A percentile compares a stretch with the other conserved stretches of the same genome.
phyloP scores from a whole-genome alignment of 2,797 vertebrate species.

The Apogon talboti region DNA sequence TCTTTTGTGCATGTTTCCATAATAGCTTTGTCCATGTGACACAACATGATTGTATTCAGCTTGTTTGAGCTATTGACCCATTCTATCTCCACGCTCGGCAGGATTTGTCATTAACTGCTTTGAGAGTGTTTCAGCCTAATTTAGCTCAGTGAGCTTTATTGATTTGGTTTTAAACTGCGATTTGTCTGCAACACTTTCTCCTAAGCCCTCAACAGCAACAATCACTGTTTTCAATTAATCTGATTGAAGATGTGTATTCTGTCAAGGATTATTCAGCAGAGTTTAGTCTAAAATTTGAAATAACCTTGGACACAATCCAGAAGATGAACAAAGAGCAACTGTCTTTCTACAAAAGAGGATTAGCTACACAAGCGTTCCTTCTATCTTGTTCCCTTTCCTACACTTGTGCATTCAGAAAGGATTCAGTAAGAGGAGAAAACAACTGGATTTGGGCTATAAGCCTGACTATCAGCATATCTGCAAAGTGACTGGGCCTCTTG shows the following conservation, averaged over 20 bases:
- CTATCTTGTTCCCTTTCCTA: slow-evolving; percentile 33
- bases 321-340: slow-evolving; percentile 52
- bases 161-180: slow-evolving; percentile 82
- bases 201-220: slow-evolving; percentile 68
- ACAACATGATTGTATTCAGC: slow-evolving; percentile 57
- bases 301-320: slow-evolving; percentile 63
- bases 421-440: slow-evolving; percentile 56
- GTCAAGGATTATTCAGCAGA: slow-evolving; percentile 64
- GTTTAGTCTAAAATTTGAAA: slow-evolving; percentile 58
- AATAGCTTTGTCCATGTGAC: slow-evolving; percentile 53
- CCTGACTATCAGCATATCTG: slow-evolving; percentile 60
- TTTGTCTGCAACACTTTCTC: slow-evolving; percentile 73
- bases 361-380: slow-evolving; percentile 53
- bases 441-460: slow-evolving; percentile 58
- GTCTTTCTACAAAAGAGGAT: slow-evolving; percentile 64
- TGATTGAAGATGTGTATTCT: slow-evolving; percentile 69
- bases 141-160: slow-evolving; percentile 77
- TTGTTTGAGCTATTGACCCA: slow-evolving; percentile 74
- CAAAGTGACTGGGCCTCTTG: slow-evolving; percentile 56
- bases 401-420: slow-evolving; percentile 46
- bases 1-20: slow-evolving; percentile 24
- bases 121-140: slow-evolving; percentile 78
- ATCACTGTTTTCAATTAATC: slow-evolving; percentile 79
- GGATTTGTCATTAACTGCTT: slow-evolving; percentile 78
- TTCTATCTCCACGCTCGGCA: slow-evolving; percentile 57